phyloP scores from a whole-genome alignment of 2,888 invertebrate species.

The Thalpophila matura region DNA sequence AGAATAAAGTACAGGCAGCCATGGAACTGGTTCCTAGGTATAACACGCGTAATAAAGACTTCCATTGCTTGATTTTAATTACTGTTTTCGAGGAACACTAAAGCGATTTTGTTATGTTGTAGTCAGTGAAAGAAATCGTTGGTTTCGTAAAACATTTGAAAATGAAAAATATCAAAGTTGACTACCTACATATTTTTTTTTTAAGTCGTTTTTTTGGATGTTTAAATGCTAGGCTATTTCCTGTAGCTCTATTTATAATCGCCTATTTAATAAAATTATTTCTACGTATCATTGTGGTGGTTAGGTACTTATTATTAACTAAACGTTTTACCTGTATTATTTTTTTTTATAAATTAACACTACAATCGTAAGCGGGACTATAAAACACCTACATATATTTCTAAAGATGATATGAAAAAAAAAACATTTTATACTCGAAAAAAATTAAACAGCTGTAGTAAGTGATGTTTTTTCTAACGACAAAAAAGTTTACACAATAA shows the following conservation, averaged over 20 bases:
- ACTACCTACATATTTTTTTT: neutral
- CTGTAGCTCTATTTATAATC: too few relatives aligned
- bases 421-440: neutral
- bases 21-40: slow-evolving; percentile 62
- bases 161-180: neutral
- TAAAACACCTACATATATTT: too few relatives aligned
- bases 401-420: too few relatives aligned
- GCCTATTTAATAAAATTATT: too few relatives aligned
- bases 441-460: neutral
- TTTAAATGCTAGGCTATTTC: neutral
- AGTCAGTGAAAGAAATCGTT: slow-evolving; percentile 57
- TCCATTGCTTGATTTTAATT: slow-evolving; percentile 80
- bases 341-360: too few relatives aligned
- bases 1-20: slow-evolving; percentile 60
- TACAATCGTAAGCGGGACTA: too few relatives aligned
- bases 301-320: too few relatives aligned
- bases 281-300: too few relatives aligned
- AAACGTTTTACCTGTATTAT: too few relatives aligned
- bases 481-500: slow-evolving; percentile 21
- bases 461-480: slow-evolving; percentile 12
- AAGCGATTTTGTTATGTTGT: slow-evolving; percentile 64
- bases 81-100: slow-evolving; percentile 74
- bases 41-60: slow-evolving; percentile 74
- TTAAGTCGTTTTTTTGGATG: neutral
- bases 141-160: slow-evolving; percentile 60